Evolutionary conservation across 2,113 vertebrate genomes (phyloP), one percentile per base, ranked within the genome.

Genomic region (Scortum barcoo): DNA sequence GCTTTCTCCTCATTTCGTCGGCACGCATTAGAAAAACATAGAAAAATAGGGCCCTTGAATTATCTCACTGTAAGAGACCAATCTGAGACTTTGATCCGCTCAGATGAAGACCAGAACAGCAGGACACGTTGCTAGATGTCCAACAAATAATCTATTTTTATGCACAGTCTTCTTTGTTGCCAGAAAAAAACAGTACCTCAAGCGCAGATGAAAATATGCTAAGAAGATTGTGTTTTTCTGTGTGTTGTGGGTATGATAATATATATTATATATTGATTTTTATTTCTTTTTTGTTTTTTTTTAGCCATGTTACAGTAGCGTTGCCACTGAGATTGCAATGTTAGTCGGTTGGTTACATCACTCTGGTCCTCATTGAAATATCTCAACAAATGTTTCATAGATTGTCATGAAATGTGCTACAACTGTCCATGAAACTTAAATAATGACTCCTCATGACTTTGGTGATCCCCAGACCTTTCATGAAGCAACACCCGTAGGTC

Each of bases 41-140:
- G 17, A 46, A 54, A 28, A 42, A 12, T 14, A 48, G 36, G 54
- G 71, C 33, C 22, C 26, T 24, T 36, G 9, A 68, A 58, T 48
- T 71, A 51, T 70, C 30, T 65, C 26, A 6, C 66, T 30, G 40
- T 20, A 26, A 81, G 61, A 72, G 13, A 69, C 57, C 13, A 69
- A 51, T 54, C 12, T 38, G 20, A 26, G 11, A 38, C n/a, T 72
- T 69, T 76, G 42, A 81, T 80, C 60, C n/a, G 26, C 42, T 80
- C 26, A 42, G 16, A 30, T 68, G 19, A 26, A 30, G 38, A 53
- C 38, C 33, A 61, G 20, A 72, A 68, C 46, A 73, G n/a, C 14
- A 3, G 44, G n/a, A n/a, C 36, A 50, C 11, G 4, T 24, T 30
- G 53, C 26, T 26, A 2, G 16, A 67, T 42, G 54, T 28, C 20